phyloP scores from a whole-genome alignment of 2,797 vertebrate genomes.

The Salarias fasciatus region DNA sequence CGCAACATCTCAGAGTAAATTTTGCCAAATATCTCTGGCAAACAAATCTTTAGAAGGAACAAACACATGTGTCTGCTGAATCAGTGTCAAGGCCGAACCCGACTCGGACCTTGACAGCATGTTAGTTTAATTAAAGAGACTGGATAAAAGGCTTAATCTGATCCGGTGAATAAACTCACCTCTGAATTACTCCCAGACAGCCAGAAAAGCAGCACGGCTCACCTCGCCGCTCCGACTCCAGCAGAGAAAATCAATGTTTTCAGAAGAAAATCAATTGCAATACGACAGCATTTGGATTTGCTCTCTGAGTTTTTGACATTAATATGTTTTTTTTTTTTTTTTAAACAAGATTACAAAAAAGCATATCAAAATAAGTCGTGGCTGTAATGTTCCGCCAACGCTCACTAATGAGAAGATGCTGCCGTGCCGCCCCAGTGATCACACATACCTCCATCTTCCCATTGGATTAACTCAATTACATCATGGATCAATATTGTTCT shows the following conservation, averaged over 20 bases:
- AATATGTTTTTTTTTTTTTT: constrained; percentile 2
- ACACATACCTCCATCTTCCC: not conserved
- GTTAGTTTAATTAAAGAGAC: constrained; percentile 27
- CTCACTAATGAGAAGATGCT: constrained; percentile 1
- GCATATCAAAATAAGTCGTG: not conserved
- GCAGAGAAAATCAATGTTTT: constrained; percentile 29
- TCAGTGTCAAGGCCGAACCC: constrained; percentile 5
- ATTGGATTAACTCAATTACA: constrained; percentile 32
- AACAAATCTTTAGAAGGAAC: not conserved
- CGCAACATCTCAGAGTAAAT: not conserved
- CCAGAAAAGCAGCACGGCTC: not conserved
- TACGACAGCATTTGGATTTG: constrained; percentile 6
- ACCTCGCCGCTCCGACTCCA: constrained; percentile 9
- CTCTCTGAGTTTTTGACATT: constrained; percentile 1
- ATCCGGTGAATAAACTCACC: constrained; percentile 35
- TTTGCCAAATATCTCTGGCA: not conserved
- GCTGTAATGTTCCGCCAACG: no score
- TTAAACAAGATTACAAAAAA: not conserved
- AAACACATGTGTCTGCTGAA: not conserved
- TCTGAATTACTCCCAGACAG: constrained; percentile 10
- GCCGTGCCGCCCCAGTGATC: constrained; percentile 10
- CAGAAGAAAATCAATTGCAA: constrained; percentile 18
- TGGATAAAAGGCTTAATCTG: constrained; percentile 20
- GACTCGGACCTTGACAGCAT: not conserved
- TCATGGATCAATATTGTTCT: constrained; percentile 45